Conservation (phyloP, 2,797 vertebrate genomes). For the Cryptoprocta ferox region DNA sequence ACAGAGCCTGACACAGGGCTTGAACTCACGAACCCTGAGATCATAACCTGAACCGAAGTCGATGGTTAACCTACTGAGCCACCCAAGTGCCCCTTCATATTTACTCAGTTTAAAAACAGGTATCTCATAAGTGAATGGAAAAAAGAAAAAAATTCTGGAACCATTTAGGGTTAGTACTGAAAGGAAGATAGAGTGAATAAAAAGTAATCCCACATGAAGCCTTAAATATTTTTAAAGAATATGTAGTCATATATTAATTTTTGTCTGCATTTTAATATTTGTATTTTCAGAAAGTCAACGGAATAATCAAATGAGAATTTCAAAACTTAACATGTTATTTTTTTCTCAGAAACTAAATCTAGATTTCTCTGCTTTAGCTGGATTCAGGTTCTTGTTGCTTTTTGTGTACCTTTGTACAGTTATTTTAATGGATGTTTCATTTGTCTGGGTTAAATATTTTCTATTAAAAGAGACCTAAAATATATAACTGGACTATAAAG, state of each 20-base stretch:
- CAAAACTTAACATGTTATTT: background rate
- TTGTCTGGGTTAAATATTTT: background rate
- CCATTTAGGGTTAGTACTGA: background rate
- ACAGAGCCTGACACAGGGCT: too few species aligned
- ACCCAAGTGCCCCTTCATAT: background rate
- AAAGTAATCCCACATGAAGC: background rate
- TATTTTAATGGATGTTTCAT: background rate
- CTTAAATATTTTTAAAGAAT: background rate
- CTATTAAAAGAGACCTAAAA: background rate
- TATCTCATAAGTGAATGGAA: background rate
- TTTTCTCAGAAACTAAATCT: background rate
- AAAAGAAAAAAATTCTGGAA: conserved; percentile 27
- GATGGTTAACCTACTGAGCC: too few species aligned
- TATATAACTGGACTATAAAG: background rate
- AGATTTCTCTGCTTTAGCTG: conserved; percentile 9
- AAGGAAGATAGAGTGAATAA: background rate
- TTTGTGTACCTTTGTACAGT: background rate
- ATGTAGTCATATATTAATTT: background rate
- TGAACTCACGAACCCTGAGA: too few species aligned
- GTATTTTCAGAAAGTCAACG: conserved; percentile 34
- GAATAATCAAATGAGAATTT: background rate
- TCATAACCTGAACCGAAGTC: too few species aligned
- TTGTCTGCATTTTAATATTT: conserved; percentile 30
- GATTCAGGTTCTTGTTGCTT: background rate
- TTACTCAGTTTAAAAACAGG: background rate